Percentiles rank a stretch among this genome's conserved stretches.
Evolutionary conservation across 1,140 invertebrate genomes (phyloP).

Genomic region (Drosophila punjabiensis): DNA sequence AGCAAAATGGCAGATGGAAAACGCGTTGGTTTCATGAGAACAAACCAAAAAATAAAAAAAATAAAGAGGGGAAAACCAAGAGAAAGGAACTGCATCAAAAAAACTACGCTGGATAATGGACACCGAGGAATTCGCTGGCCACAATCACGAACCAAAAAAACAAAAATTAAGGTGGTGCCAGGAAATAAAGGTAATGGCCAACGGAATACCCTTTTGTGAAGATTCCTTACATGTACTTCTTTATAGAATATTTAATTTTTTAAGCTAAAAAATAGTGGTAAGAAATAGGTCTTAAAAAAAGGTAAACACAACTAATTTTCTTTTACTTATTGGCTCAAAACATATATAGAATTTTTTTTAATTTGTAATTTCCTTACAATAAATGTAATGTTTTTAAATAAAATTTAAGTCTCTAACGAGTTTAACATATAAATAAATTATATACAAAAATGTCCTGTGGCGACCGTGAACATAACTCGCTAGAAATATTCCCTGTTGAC

Average conservation of each 20-base stretch:
- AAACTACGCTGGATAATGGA: constrained; percentile 62
- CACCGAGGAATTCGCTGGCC: constrained; percentile 62
- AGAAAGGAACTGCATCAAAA: constrained; percentile 24
- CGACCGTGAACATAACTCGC: no score
- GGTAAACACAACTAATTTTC: no score
- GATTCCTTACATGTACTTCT: background rate
- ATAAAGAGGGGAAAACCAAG: background rate
- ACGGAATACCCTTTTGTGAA: background rate
- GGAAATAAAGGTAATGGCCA: background rate
- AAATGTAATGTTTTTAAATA: no score
- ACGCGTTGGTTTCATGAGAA: constrained; percentile 20
- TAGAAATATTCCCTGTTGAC: no score
- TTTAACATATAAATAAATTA: no score
- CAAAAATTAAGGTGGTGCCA: constrained; percentile 31
- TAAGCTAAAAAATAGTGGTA: background rate
- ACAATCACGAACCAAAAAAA: constrained; percentile 18
- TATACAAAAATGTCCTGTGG: no score
- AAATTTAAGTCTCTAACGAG: no score
- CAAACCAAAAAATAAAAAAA: constrained; percentile 10
- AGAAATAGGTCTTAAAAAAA: background rate
- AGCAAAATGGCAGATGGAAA: constrained; percentile 44
- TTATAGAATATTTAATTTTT: rapidly evolving
- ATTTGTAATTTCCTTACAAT: no score
- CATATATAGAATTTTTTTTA: no score
- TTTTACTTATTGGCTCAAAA: no score